Base-by-base conservation (phyloP, 1,140 invertebrate species). In the Formica exsecta region DNA sequence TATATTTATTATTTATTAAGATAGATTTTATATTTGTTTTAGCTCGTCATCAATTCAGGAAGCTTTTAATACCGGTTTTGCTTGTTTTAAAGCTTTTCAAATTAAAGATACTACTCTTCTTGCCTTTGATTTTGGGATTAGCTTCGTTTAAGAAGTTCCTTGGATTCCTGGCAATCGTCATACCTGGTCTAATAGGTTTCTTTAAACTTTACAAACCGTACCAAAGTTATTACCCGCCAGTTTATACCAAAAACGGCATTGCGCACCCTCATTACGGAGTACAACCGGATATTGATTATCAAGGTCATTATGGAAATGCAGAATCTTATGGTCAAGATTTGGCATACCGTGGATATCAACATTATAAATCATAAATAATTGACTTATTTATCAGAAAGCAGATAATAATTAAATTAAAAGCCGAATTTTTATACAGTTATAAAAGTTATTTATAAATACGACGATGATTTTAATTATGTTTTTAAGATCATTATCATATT, bases 61-160 rank as follows among this genome's bases (percentile, higher is more conserved):
- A 97, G 92, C 95, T 98, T n/a, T 96, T 98, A 89, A 97, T 98
- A 86, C 97, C 97, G 0, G 96, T 98, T 95, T 93, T 98, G 89
- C 93, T 98, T 80, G 96, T 98, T 73, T 93, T 98, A 79, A 98
- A 98, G 93, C 95, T 98, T 65, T 98, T 98, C 96, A 98, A 98
- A 93, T 90, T 98, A 90, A 98, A 98, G 90, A 94, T 98, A 22
- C 94, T 98, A 1, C 95, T 98, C 3, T 98, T 98, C 94, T 92
- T 98, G 91, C 97, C 97, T 1, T 95, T 98, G 85, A 98, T 98
- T 68, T 95, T 98, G 41, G 97, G 97, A 13, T 94, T 98, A 80
- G 97, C 97, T 9, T 98, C 97, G 29, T 97, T 98, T 92, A 98
- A 98, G 94, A 98, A 98, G 90, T 96, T 98, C 91, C 95, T 98